Evolutionary conservation across 2,113 vertebrate species (phyloP), one percentile per base, ranked within the genome.

Genomic region (Brachyistius frenatus): DNA sequence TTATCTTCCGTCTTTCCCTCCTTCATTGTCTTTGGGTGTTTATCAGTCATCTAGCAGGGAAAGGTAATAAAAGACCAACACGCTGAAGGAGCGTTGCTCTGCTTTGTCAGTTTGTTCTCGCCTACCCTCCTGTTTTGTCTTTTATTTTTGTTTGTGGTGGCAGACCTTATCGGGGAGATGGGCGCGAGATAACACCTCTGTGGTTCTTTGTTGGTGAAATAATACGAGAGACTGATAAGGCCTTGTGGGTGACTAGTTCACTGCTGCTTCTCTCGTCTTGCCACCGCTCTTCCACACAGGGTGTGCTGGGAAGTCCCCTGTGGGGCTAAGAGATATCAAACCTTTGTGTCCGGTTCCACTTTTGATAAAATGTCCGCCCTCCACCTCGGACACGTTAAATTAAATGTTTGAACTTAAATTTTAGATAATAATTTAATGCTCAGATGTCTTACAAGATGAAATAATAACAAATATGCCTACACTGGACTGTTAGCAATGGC

Each of bases 31-130:
- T 91, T 91, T 88, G 84, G 80, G 15, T 15, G 56, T 84, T 91
- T 92, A 92, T 94, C 92, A 93, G 93, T 88, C 90, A 92, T 93
- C 90, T 90, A 77, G 81, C 84, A 73, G 76, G 60, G 78, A 78
- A 82, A 88, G 86, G 87, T 90, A 92, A 93, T 93, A 91, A 90
- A 90, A 91, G 84, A 73, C 80, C 53, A 68, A 75, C 60, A 70
- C 75, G 76, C 52, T 57, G 80, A 89, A 72, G 85, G 72, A 81
- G 81, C 41, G 62, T 36, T 54, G 75, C 66, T 69, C 67, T 7
- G 66, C 75, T 83, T 72, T 86, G 81, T 87, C 80, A 85, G 89
- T 88, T 89, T 91, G 86, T 84, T 88, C 87, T 60, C 52, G 57
- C 49, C 13, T 70, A 65, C 83, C 78, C 67, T 76, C 58, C 81